Percentiles rank a stretch among this genome's conserved stretches.
phyloP scores from a whole-genome alignment of 2,888 invertebrate genomes.

The Podabrus alpinus region DNA sequence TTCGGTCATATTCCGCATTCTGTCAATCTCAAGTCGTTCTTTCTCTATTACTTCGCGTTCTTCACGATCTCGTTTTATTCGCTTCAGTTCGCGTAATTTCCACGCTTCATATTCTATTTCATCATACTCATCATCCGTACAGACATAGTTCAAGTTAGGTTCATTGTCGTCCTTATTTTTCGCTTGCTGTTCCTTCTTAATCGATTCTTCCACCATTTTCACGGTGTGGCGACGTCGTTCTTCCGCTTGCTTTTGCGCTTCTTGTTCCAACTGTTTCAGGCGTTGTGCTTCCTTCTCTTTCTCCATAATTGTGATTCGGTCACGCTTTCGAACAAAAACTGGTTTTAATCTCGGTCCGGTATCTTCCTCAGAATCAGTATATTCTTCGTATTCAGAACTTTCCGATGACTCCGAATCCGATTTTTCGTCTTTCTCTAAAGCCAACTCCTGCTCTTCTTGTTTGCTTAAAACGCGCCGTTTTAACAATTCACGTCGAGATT shows the following conservation, averaged over 20 bases:
- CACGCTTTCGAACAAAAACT: conserved; percentile 90
- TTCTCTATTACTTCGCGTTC: conserved; percentile 88
- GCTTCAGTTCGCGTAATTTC: conserved; percentile 95
- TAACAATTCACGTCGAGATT: conserved; percentile 73
- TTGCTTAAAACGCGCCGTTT: conserved; percentile 69
- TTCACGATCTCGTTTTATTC: conserved; percentile 95
- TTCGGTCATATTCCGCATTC: conserved; percentile 91
- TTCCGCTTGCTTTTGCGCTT: conserved; percentile 83
- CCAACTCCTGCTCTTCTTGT: conserved; percentile 74
- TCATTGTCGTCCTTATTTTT: conserved; percentile 70
- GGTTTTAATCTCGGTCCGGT: conserved; percentile 89
- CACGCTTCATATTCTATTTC: conserved; percentile 97
- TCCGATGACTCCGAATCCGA: conserved; percentile 70
- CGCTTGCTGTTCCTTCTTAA: conserved; percentile 77
- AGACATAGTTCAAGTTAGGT: conserved; percentile 81
- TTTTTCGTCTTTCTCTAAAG: conserved; percentile 77
- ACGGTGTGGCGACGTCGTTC: conserved; percentile 87
- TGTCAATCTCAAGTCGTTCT: conserved; percentile 86
- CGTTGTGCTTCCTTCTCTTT: conserved; percentile 86
- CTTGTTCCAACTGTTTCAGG: conserved; percentile 82
- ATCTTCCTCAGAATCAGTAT: conserved; percentile 89
- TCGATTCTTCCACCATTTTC: conserved; percentile 86
- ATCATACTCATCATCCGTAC: conserved; percentile 94
- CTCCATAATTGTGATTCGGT: conserved; percentile 94
- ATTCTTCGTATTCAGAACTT: conserved; percentile 83